Percentiles rank a stretch among this genome's conserved stretches.
phyloP scores from a whole-genome alignment of 2,888 invertebrate genomes.

The Escarpia spicata region DNA sequence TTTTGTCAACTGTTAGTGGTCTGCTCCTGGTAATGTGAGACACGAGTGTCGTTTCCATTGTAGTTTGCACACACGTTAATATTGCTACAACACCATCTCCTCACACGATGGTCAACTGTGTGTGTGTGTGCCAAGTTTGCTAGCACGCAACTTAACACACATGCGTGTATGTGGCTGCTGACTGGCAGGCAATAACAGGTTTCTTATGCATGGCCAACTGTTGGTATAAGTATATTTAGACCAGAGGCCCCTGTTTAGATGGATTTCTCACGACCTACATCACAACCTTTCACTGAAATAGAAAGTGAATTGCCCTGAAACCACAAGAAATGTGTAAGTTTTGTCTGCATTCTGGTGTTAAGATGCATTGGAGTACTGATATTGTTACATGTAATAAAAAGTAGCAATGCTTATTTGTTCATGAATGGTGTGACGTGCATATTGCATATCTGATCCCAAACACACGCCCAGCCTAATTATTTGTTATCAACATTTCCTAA shows the following conservation, averaged over 20 bases:
- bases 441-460: too few relatives aligned
- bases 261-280: neutral
- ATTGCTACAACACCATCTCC: neutral
- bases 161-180: neutral
- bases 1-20: neutral
- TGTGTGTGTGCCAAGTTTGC: neutral
- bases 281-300: neutral
- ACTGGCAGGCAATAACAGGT: neutral
- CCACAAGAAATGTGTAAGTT: neutral
- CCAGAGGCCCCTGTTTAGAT: neutral
- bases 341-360: neutral
- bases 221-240: slow-evolving; percentile 8
- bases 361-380: neutral
- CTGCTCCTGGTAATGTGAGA: neutral
- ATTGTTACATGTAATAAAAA: too few relatives aligned
- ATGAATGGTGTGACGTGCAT: too few relatives aligned
- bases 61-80: neutral
- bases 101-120: neutral
- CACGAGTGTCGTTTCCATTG: neutral
- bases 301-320: neutral
- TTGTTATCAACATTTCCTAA: too few relatives aligned
- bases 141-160: neutral
- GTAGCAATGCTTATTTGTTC: too few relatives aligned
- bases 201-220: neutral
- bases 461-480: too few relatives aligned